A percentile compares a stretch with the other conserved stretches of the same genome.
Evolutionary conservation across 2,888 invertebrate genomes (phyloP).

Genomic region (Augiades crinisus): DNA sequence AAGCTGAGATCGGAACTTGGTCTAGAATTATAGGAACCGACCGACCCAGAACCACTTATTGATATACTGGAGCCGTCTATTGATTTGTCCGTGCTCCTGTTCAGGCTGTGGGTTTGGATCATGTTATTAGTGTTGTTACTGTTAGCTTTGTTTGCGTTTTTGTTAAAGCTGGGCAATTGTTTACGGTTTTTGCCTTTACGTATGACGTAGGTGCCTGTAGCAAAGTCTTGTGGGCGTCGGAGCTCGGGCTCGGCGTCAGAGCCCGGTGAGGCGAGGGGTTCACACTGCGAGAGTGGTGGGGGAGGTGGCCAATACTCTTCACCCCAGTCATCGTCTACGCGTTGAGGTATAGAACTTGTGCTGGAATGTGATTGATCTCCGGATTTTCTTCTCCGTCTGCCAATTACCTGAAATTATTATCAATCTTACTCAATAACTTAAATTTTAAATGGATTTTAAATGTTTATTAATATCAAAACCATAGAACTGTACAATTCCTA

Average conservation of each 20-base stretch:
- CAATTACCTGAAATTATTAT: slow-evolving; percentile 74
- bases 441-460: too few relatives aligned
- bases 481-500: too few relatives aligned
- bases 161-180: slow-evolving; percentile 81
- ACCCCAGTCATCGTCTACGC: slow-evolving; percentile 83
- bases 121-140: slow-evolving; percentile 56
- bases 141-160: slow-evolving; percentile 73
- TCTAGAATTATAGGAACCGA: slow-evolving; percentile 82
- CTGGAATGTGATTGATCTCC: slow-evolving; percentile 83
- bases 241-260: slow-evolving; percentile 80
- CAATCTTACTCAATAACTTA: background rate
- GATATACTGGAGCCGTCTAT: slow-evolving; percentile 75
- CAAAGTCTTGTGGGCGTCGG: slow-evolving; percentile 58
- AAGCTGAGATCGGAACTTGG: slow-evolving; percentile 83
- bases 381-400: slow-evolving; percentile 78
- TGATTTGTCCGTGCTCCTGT: slow-evolving; percentile 73
- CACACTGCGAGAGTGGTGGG: slow-evolving; percentile 83
- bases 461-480: too few relatives aligned
- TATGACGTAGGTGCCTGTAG: slow-evolving; percentile 90
- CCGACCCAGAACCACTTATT: slow-evolving; percentile 76
- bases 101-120: slow-evolving; percentile 70
- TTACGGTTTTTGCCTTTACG: slow-evolving; percentile 87
- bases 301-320: slow-evolving; percentile 88
- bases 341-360: slow-evolving; percentile 87
- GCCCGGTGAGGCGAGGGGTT: slow-evolving; percentile 85